These are phyloP conservation scores for Tinamus major DNA, from an alignment of 2,797 vertebrate genomes.

Conservation along the genomic window DNA sequence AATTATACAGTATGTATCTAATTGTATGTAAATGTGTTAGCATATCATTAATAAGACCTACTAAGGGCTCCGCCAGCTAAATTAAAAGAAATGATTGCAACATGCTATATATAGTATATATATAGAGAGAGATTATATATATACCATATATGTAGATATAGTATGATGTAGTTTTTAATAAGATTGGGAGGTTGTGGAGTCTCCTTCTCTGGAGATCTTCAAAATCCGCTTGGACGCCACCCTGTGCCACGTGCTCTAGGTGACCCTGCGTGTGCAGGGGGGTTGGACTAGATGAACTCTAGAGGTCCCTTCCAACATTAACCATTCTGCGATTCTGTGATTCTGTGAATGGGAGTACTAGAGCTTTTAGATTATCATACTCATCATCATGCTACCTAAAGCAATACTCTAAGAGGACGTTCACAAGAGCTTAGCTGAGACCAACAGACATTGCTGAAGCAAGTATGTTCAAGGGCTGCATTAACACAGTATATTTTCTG, in stretches of 20 bases:
- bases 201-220: no score
- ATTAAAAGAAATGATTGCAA: not conserved
- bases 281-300: no score
- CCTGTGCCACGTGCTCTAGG: no score
- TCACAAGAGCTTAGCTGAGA: not conserved
- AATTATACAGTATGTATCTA: constrained; percentile 36
- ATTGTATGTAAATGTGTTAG: constrained; percentile 29
- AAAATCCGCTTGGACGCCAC: no score
- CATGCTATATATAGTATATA: not conserved
- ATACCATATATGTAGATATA: not conserved
- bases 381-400: not conserved
- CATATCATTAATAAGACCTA: constrained; percentile 25
- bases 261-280: no score
- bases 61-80: constrained; percentile 19
- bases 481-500: not conserved
- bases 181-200: not conserved
- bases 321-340: no score
- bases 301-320: no score
- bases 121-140: no score
- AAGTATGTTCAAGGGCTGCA: not conserved
- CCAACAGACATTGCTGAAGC: not conserved
- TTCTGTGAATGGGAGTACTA: not conserved
- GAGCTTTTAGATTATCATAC: not conserved
- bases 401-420: not conserved
- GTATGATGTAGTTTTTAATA: not conserved